These are phyloP conservation scores for Microcebus murinus DNA, from an alignment of 2,113 vertebrate genomes.

Conservation along the genomic window DNA sequence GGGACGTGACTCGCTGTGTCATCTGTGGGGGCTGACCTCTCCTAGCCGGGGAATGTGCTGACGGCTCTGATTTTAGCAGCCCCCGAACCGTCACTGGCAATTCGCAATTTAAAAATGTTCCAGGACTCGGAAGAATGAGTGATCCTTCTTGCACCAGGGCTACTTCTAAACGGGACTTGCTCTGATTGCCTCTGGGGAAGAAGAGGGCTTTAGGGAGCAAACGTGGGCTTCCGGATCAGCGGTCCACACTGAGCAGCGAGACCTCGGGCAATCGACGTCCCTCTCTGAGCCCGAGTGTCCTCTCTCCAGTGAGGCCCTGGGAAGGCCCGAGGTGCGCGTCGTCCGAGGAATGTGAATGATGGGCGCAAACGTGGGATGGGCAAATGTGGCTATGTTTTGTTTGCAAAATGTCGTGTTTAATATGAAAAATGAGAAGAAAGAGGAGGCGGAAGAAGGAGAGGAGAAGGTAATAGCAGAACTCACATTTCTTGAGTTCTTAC, in stretches of 20 bases:
- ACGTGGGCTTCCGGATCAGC: neutral
- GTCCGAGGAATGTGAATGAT: rapidly evolving
- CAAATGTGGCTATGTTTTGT: neutral
- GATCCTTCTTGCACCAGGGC: rapidly evolving
- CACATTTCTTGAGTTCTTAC: neutral
- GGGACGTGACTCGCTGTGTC: slow-evolving; percentile 74
- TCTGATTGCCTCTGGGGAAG: neutral
- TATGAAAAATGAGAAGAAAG: neutral
- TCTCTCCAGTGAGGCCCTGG: rapidly evolving
- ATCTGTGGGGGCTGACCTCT: slow-evolving; percentile 67
- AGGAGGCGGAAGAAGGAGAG: neutral
- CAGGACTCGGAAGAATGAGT: neutral
- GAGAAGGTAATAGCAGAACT: rapidly evolving
- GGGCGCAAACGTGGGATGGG: rapidly evolving
- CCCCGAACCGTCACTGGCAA: slow-evolving; percentile 49
- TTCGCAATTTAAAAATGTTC: neutral
- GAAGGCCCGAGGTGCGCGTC: rapidly evolving
- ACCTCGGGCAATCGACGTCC: rapidly evolving
- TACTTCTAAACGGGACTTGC: rapidly evolving
- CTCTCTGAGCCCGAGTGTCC: neutral
- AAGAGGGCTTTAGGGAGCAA: rapidly evolving
- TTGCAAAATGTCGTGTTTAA: neutral
- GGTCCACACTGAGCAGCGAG: rapidly evolving
- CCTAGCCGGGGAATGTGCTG: slow-evolving; percentile 74
- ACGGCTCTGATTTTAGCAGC: slow-evolving; percentile 54